Conservation (phyloP, 2,797 vertebrate genomes). For the Chaenodraco wilsoni region DNA sequence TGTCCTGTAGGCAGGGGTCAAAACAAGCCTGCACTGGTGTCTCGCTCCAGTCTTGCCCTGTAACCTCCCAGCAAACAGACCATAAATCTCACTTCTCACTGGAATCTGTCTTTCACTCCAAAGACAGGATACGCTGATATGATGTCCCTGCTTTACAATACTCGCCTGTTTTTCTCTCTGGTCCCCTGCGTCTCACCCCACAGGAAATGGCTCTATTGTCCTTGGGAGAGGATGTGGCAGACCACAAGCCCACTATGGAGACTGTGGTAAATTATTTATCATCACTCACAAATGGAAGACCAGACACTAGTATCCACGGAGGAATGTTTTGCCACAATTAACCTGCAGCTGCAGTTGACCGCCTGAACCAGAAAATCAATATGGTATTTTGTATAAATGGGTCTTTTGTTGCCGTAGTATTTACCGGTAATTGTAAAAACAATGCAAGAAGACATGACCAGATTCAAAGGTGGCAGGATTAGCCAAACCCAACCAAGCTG, state of each 20-base stretch:
- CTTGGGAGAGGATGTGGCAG: constrained; percentile 76
- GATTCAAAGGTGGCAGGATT: not conserved
- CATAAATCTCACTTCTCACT: constrained; percentile 44
- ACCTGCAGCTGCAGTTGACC: constrained; percentile 31
- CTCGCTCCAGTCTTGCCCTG: constrained; percentile 14
- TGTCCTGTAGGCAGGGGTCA: constrained; percentile 17
- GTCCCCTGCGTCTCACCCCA: constrained; percentile 35
- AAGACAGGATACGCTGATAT: constrained; percentile 52
- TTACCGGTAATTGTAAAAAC: not conserved
- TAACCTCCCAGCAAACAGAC: constrained; percentile 41
- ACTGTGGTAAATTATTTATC: constrained; percentile 78
- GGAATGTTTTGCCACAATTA: constrained; percentile 49
- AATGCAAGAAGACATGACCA: not conserved
- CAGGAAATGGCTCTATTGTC: constrained; percentile 81
- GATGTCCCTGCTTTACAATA: constrained; percentile 69
- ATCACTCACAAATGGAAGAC: constrained; percentile 59
- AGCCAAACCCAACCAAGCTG: not conserved
- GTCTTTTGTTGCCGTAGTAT: not conserved
- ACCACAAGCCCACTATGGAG: constrained; percentile 63
- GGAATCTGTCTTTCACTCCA: constrained; percentile 48
- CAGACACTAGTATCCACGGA: constrained; percentile 34
- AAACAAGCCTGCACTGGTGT: constrained; percentile 20
- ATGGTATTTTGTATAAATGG: not conserved
- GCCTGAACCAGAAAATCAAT: constrained; percentile 14
- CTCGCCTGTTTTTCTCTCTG: constrained; percentile 55